Evolutionary conservation across 2,888 invertebrate species (phyloP), one percentile per base, ranked within the genome.

Genomic region (Eustalomyia histrio): DNA sequence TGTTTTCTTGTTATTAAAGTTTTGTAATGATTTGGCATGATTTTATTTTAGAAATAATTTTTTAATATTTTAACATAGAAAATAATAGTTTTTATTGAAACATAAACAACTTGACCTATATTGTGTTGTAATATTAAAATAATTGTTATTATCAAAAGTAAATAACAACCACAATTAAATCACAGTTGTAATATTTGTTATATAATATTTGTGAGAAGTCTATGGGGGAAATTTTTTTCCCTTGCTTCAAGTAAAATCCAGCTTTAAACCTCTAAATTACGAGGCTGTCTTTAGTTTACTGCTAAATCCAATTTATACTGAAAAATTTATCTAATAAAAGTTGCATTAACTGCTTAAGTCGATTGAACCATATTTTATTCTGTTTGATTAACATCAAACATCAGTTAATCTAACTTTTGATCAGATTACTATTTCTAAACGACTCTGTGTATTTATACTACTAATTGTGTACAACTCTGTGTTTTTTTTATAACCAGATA

Each of bases 21-120:
- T 76, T 63, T 21, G 68, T 16, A 68, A 61, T 58, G 21, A 47
- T 43, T 79, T 79, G 55, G 73, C 73, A 58, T 33, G 43, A 35
- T 29, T 29, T 29, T 6, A 18, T 3, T 16, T 24, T 39, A 47
- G 29, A 47, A 17, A n/a, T 24, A 50, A 21, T 24, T n/a, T n/a
- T 35, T 24, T 39, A 50, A 43, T 14, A 50, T 39, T 64, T 64
- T 29, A 39, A 57, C 33, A 53, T 58, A 64, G 68, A 69, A 68
- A 76, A 63, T 64, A 53, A 29, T 43, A 12, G n/a, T 14, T 24
- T 7, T 52, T 43, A 24, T 24, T 24, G 5, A 2, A 29, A 1
- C 17, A 47, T n/a, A 17, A 33, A 60, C n/a, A 47, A 47, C 55
- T 65, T 65, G 65, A 74, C 74, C 57, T 17, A 74, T 58, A 58